Evolutionary conservation across 2,113 vertebrate genomes (phyloP).

Genomic region (Pomatorhinus ruficollis): DNA sequence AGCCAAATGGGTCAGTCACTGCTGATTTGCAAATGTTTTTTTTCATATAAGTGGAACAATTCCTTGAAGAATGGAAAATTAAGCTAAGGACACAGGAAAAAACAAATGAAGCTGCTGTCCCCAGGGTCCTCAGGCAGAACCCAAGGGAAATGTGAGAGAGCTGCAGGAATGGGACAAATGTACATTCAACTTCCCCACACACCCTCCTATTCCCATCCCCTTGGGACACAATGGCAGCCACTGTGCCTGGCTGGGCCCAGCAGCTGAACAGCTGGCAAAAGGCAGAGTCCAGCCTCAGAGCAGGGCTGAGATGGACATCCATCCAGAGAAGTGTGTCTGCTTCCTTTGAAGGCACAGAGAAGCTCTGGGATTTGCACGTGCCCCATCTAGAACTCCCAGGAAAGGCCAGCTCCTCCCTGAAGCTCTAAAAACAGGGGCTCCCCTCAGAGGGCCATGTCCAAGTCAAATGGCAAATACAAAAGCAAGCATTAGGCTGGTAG

Average conservation of each 20-base stretch:
- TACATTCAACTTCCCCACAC: not conserved
- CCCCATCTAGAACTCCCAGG: not conserved
- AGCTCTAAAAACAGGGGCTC: not conserved
- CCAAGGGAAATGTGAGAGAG: not conserved
- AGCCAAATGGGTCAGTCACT: rapidly evolving
- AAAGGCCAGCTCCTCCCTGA: not conserved
- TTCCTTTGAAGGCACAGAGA: not conserved
- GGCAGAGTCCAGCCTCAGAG: not conserved
- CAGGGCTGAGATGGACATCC: not conserved
- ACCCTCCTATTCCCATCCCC: not conserved
- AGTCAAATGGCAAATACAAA: not conserved
- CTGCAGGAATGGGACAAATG: not conserved
- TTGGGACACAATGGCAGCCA: not conserved
- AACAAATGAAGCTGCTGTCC: not conserved
- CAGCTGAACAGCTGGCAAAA: slow-evolving; percentile 34
- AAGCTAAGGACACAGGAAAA: not conserved
- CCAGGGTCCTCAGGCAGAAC: not conserved
- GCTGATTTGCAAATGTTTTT: not conserved
- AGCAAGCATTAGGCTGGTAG: not conserved
- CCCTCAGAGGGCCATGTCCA: not conserved
- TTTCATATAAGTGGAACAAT: not conserved
- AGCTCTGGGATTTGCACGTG: not conserved
- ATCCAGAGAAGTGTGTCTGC: not conserved
- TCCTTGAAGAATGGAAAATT: not conserved
- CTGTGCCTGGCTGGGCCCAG: not conserved